Conservation (phyloP, 2,797 vertebrate species). For the Neosalanx taihuensis region DNA sequence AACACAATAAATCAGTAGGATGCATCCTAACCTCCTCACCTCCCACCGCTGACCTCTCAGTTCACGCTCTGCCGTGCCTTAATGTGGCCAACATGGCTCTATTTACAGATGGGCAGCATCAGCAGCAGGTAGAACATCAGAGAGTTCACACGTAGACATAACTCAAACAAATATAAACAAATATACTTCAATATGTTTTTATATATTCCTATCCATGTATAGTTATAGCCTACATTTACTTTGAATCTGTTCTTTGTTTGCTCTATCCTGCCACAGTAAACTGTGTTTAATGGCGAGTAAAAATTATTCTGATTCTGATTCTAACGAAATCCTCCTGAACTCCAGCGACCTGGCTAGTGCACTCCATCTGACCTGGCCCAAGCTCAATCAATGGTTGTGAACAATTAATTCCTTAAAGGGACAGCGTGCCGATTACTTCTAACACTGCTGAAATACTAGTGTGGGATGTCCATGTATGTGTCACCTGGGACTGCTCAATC, state of each 20-base stretch:
- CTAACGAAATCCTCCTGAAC: slow-evolving; percentile 58
- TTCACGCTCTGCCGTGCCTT: slow-evolving; percentile 65
- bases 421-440: background rate
- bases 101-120: slow-evolving; percentile 64
- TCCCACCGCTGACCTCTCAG: slow-evolving; percentile 54
- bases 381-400: background rate
- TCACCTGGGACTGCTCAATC: slow-evolving; percentile 98
- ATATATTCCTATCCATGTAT: too few species aligned
- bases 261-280: too few species aligned
- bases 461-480: slow-evolving; percentile 10
- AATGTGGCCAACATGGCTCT: slow-evolving; percentile 65
- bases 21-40: slow-evolving; percentile 59
- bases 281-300: too few species aligned
- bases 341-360: slow-evolving; percentile 50
- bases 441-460: background rate
- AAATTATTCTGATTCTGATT: slow-evolving; percentile 11
- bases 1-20: slow-evolving; percentile 67
- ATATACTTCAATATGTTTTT: too few species aligned
- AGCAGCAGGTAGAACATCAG: slow-evolving; percentile 56
- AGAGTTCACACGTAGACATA: slow-evolving; percentile 62
- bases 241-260: too few species aligned
- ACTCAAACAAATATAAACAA: background rate
- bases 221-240: too few species aligned
- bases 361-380: slow-evolving; percentile 58
- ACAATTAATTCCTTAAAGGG: background rate